phyloP scores from a whole-genome alignment of 2,888 invertebrate genomes.

The Pelosia muscerda region DNA sequence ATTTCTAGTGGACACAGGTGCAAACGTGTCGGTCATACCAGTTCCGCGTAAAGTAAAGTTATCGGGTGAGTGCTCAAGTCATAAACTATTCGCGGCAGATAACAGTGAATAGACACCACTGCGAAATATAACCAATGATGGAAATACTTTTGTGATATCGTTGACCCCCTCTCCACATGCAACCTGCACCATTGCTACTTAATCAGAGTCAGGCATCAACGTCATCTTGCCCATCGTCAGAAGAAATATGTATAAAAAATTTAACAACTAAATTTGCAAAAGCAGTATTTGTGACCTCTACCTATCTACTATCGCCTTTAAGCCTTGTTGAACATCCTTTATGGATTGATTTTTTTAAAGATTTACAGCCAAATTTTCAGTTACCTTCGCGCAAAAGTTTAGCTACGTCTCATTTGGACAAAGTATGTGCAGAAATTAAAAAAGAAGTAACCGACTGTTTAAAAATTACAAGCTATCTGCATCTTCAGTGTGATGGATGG shows the following conservation, averaged over 20 bases:
- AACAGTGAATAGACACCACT: background rate
- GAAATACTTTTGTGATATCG: background rate
- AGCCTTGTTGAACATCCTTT: conserved; percentile 13
- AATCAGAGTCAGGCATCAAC: background rate
- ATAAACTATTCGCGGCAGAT: background rate
- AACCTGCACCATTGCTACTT: background rate
- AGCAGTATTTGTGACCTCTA: conserved; percentile 22
- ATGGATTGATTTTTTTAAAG: conserved; percentile 21
- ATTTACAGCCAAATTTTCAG: conserved; percentile 20
- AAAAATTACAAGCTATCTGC: conserved; percentile 17
- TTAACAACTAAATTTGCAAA: background rate
- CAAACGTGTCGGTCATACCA: no score
- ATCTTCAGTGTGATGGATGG: conserved; percentile 29
- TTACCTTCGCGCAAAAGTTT: conserved; percentile 23
- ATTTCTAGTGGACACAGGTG: no score
- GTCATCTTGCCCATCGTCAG: background rate
- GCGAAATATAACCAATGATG: background rate
- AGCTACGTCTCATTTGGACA: conserved; percentile 19
- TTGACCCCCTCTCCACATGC: background rate
- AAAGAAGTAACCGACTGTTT: conserved; percentile 16
- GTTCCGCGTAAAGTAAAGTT: background rate
- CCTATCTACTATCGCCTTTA: conserved; percentile 6
- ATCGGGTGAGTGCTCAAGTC: background rate
- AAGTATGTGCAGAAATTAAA: conserved; percentile 19
- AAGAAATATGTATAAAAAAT: background rate